Evolutionary conservation across 2,113 vertebrate genomes (phyloP).

Genomic region (Aphyosemion australe): DNA sequence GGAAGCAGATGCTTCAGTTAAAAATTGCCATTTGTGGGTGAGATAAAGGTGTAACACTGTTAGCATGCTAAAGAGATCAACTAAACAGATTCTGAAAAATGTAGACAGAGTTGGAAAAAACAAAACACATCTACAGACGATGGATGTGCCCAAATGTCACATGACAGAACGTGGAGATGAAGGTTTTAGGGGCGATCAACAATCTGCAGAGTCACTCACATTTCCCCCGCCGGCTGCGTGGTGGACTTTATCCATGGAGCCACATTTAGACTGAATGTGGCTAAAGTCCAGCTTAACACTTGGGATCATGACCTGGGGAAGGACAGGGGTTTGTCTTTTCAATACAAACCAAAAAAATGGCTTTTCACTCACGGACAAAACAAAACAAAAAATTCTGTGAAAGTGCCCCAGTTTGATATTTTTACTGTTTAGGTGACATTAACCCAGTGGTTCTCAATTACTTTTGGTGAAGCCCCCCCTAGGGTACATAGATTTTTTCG

Average conservation of each 20-base stretch:
- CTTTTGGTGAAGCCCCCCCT: too few relatives aligned
- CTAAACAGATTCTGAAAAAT: too few relatives aligned
- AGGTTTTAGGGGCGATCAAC: too few relatives aligned
- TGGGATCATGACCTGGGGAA: slow-evolving; percentile 76
- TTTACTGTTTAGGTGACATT: neutral
- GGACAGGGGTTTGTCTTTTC: slow-evolving; percentile 39
- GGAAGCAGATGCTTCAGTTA: slow-evolving; percentile 38
- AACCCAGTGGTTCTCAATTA: too few relatives aligned
- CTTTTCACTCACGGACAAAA: slow-evolving; percentile 3
- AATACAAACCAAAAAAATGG: slow-evolving; percentile 12
- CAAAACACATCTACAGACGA: slow-evolving; percentile 5
- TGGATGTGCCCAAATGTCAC: neutral
- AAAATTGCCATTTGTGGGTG: slow-evolving; percentile 42
- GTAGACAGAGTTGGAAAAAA: neutral
- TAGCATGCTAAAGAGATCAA: slow-evolving; percentile 17
- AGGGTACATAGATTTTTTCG: too few relatives aligned
- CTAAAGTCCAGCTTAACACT: slow-evolving; percentile 80
- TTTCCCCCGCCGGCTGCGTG: slow-evolving; percentile 72
- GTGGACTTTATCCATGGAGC: slow-evolving; percentile 76
- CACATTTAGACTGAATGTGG: slow-evolving; percentile 78
- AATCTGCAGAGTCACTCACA: slow-evolving; percentile 59
- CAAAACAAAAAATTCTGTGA: slow-evolving; percentile 31
- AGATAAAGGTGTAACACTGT: slow-evolving; percentile 15
- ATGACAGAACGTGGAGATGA: neutral
- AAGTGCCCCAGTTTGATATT: slow-evolving; percentile 30